phyloP scores from a whole-genome alignment of 2,113 vertebrate genomes.

The Larimichthys polyactis region DNA sequence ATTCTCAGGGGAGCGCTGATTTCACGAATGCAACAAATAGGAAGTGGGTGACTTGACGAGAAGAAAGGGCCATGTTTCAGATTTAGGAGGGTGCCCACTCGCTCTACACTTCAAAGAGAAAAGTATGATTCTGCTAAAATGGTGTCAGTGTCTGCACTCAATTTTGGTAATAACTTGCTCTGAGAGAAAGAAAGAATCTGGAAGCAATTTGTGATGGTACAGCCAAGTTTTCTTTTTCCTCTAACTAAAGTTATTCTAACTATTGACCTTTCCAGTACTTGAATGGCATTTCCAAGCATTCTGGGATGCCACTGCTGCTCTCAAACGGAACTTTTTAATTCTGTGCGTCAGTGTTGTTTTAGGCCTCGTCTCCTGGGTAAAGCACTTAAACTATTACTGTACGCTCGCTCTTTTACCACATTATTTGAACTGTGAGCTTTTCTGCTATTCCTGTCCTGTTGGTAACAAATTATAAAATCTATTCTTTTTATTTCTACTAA shows the following conservation, averaged over 20 bases:
- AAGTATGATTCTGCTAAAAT: slow-evolving; percentile 79
- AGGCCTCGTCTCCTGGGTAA: slow-evolving; percentile 73
- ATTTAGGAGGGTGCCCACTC: slow-evolving; percentile 63
- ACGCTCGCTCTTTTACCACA: slow-evolving; percentile 34
- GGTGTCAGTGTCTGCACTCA: slow-evolving; percentile 82
- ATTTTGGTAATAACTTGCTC: slow-evolving; percentile 84
- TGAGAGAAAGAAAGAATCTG: slow-evolving; percentile 78
- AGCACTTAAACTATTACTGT: slow-evolving; percentile 74
- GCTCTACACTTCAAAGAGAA: slow-evolving; percentile 76
- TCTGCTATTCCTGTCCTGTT: slow-evolving; percentile 7
- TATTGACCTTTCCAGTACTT: slow-evolving; percentile 86
- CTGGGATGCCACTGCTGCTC: slow-evolving; percentile 77
- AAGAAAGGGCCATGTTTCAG: slow-evolving; percentile 58
- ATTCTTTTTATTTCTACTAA: background rate
- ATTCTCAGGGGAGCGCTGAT: slow-evolving; percentile 43
- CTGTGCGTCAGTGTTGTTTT: slow-evolving; percentile 79
- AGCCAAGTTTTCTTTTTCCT: slow-evolving; percentile 79
- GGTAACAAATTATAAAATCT: slow-evolving; percentile 5
- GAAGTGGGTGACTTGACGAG: slow-evolving; percentile 65
- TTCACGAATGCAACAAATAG: slow-evolving; percentile 60
- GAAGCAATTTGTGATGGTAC: slow-evolving; percentile 85
- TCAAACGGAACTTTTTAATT: slow-evolving; percentile 83
- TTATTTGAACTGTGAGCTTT: slow-evolving; percentile 15
- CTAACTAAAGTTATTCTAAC: slow-evolving; percentile 87
- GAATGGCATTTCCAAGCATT: slow-evolving; percentile 83